Percentiles rank a stretch among this genome's conserved stretches.
These are phyloP conservation scores for Aramus guarauna DNA, from an alignment of 2,113 vertebrate genomes.

Conservation along the genomic window DNA sequence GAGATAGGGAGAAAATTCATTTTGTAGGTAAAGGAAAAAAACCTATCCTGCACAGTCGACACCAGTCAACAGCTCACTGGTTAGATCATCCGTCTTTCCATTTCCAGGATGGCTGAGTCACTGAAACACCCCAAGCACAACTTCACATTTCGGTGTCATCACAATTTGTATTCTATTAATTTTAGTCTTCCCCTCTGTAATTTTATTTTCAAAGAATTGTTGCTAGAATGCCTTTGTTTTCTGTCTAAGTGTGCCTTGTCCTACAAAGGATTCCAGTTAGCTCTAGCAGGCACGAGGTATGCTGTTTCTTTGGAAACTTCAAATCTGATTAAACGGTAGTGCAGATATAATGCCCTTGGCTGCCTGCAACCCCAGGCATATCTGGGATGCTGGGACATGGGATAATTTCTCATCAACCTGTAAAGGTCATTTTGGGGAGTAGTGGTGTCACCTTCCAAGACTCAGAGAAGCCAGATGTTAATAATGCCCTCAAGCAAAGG, in stretches of 20 bases:
- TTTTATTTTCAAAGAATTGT: neutral
- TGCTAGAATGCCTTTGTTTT: neutral
- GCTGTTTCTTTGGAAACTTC: conserved; percentile 44
- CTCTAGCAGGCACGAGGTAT: conserved; percentile 15
- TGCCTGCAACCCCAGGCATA: neutral
- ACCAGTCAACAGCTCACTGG: neutral
- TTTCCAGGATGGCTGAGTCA: neutral
- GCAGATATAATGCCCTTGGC: neutral
- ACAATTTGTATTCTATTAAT: neutral
- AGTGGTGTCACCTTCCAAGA: neutral
- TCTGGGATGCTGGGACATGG: neutral
- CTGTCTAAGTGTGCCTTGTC: neutral
- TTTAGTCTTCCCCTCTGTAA: neutral
- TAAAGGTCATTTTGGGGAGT: neutral
- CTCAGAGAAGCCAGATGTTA: neutral
- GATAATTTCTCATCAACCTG: neutral
- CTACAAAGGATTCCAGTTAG: neutral
- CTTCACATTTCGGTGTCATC: neutral
- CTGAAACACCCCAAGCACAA: neutral
- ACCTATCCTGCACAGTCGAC: neutral
- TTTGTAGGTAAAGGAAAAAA: neutral
- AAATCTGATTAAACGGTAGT: neutral
- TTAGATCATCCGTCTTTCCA: neutral
- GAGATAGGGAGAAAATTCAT: neutral
- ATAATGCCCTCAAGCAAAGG: neutral